These are phyloP conservation scores for Eciton burchellii DNA, from an alignment of 1,140 invertebrate genomes.

Conservation along the genomic window DNA sequence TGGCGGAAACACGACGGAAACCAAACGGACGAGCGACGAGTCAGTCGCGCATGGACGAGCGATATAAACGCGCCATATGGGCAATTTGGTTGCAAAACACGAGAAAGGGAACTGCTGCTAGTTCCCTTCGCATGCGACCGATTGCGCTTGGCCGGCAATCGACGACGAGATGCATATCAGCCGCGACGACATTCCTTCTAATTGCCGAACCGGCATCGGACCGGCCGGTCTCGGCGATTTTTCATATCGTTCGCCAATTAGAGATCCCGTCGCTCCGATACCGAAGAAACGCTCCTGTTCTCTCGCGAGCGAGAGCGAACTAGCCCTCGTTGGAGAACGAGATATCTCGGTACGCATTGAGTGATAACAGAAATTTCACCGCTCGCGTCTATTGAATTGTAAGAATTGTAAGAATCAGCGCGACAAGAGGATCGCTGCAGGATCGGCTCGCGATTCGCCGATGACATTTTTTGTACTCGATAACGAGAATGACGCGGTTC, in stretches of 20 bases:
- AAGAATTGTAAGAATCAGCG: too few species aligned
- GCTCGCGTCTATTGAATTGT: too few species aligned
- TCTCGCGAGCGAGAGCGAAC: not conserved
- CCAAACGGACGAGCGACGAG: not conserved
- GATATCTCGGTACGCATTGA: too few species aligned
- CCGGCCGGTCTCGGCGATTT: slow-evolving; percentile 26
- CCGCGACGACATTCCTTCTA: slow-evolving; percentile 52
- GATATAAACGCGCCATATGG: slow-evolving; percentile 12
- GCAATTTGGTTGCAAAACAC: slow-evolving; percentile 26
- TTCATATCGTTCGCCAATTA: slow-evolving; percentile 34
- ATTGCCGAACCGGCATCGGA: slow-evolving; percentile 43
- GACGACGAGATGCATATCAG: slow-evolving; percentile 48
- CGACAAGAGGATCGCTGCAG: too few species aligned
- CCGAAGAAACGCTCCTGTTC: slow-evolving; percentile 23
- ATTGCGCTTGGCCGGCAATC: slow-evolving; percentile 32
- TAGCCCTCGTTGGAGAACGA: not conserved
- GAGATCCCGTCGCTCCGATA: slow-evolving; percentile 43
- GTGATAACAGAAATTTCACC: too few species aligned
- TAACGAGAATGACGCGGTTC: too few species aligned
- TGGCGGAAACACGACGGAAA: not conserved
- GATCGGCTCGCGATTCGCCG: too few species aligned
- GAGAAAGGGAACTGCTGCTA: not conserved
- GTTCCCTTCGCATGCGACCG: slow-evolving; percentile 41
- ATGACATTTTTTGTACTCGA: too few species aligned
- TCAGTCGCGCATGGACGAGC: not conserved